Conservation (phyloP, 2,888 invertebrate species). For the Erynnis tages region DNA sequence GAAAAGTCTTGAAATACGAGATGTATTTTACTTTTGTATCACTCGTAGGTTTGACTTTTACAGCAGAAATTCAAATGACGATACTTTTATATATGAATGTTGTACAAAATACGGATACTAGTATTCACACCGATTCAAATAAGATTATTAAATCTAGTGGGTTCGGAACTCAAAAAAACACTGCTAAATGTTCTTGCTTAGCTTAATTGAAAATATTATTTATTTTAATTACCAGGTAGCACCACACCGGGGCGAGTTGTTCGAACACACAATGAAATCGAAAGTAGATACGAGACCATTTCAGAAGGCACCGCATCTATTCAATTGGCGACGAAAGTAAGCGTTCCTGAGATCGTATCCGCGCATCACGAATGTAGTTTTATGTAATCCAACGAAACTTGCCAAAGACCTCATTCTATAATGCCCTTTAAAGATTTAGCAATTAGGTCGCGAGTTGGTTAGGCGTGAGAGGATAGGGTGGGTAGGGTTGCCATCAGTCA, state of each 20-base stretch:
- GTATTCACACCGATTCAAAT: too few species aligned
- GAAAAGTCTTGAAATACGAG: conserved; percentile 2
- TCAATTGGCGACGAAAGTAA: conserved; percentile 30
- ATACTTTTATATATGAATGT: too few species aligned
- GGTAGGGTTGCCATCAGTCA: conserved; percentile 6
- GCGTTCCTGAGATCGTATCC: conserved; percentile 38
- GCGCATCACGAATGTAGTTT: conserved; percentile 28
- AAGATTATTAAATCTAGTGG: too few species aligned
- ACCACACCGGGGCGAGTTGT: conserved; percentile 4
- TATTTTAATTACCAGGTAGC: conserved; percentile 5
- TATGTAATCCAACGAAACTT: not conserved
- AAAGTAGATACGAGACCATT: conserved; percentile 33
- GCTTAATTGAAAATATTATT: too few species aligned
- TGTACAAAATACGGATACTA: too few species aligned
- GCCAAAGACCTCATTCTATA: not conserved
- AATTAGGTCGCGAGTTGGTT: conserved; percentile 31
- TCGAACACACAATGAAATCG: conserved; percentile 33
- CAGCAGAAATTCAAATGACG: not conserved
- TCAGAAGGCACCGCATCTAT: conserved; percentile 26
- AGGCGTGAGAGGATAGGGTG: not conserved
- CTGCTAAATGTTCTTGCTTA: too few species aligned
- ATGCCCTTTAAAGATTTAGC: conserved; percentile 20
- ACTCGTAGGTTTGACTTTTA: too few species aligned
- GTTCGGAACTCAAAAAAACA: too few species aligned
- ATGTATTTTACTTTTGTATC: not conserved